phyloP scores from a whole-genome alignment of 2,113 vertebrate genomes.

The Pachyramphus minor region DNA sequence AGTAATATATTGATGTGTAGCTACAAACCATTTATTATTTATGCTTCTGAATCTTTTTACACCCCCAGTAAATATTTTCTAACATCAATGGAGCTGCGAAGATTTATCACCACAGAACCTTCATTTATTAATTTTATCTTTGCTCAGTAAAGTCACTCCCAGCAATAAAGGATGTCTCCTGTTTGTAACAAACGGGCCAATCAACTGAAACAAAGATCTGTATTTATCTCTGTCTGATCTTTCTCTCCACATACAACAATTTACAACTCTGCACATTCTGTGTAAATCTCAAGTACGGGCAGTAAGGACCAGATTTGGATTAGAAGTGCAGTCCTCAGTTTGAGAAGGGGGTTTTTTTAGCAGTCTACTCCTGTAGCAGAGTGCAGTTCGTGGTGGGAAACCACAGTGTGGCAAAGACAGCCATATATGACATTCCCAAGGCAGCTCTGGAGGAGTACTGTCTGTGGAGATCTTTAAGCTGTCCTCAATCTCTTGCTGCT shows the following conservation, averaged over 20 bases:
- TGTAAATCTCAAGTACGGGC: neutral
- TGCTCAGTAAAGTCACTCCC: neutral
- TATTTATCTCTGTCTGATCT: neutral
- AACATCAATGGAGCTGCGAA: neutral
- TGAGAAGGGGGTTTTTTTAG: neutral
- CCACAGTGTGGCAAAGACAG: neutral
- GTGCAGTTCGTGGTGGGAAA: neutral
- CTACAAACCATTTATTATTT: slow-evolving; percentile 12
- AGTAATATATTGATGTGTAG: slow-evolving; percentile 7
- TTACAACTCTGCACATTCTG: neutral
- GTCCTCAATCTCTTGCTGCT: neutral
- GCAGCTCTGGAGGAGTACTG: neutral
- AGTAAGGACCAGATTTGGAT: neutral
- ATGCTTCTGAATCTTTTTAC: neutral
- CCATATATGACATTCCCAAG: neutral
- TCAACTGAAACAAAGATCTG: neutral
- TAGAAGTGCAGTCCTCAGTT: neutral
- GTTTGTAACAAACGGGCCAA: neutral
- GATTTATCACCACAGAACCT: neutral
- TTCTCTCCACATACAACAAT: neutral
- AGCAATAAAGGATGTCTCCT: neutral
- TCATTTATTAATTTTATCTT: neutral
- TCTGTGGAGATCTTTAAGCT: neutral
- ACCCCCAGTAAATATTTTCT: slow-evolving; percentile 39
- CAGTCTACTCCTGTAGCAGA: neutral